Base-by-base conservation (phyloP, 2,888 invertebrate species). In the Standfussiana lucernea region DNA sequence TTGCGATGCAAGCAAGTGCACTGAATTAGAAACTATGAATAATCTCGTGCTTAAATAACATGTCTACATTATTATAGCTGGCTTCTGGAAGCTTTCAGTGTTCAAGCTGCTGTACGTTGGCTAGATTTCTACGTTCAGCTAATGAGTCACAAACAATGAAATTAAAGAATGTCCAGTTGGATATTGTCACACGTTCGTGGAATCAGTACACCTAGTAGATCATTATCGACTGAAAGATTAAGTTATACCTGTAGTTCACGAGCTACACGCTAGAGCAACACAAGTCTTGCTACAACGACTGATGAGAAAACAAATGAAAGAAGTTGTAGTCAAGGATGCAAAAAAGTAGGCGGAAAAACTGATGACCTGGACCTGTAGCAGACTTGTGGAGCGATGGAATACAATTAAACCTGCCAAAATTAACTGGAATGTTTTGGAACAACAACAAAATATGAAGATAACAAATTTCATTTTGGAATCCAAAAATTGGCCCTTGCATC, bases 11-110 rank as follows among this genome's bases (percentile, higher is more conserved):
- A 40, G 35, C 45, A 72, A 80, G 28, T 72, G 68, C 65, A 75
- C 42, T 72, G 66, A 72, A 75, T 81, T 85, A 85, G 75, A 85
- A 74, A 71, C 66, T 35, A 65, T 85, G 65, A 69, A 72, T 75
- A 80, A 84, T 64, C 13, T 61, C 18, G 59, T 4, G 73, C 56
- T 73, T 84, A 70, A 50, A 73, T 42, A 72, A 78, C 24, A 78
- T 61, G 79, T 79, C 47, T 28, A 15, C 35, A 69, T 72, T 70
- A 70, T 84, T 70, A 84, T 84, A 1, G 50, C 32, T 24, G 21
- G 70, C n/a, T 80, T 80, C 45, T 75, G 66, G 28, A 67, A 75
- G 62, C 24, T 72, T 28, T 69, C 18, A 42, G n/a, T 24, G 13
- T 21, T 59, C 4, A 65, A 32, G 10, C 13, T 50, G 40, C n/a